Percentiles rank a stretch among this genome's conserved stretches.
Conservation (phyloP, 2,797 vertebrate genomes). For the Falco columbarius region DNA sequence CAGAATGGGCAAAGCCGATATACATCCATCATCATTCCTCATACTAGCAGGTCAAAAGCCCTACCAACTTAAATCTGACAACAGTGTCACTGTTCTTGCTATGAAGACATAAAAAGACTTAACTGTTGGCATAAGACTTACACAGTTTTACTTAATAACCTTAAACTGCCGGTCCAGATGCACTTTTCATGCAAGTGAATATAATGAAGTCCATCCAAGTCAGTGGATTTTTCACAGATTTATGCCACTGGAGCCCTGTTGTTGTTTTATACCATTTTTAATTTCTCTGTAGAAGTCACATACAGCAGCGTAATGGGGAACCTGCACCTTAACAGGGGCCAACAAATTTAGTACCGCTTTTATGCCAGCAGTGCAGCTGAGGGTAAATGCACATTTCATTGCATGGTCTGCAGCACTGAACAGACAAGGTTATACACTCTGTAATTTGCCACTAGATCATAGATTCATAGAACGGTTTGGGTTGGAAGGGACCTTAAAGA, state of each 20-base stretch:
- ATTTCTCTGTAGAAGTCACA: background rate
- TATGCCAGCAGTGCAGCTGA: background rate
- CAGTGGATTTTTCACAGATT: background rate
- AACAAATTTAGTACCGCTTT: background rate
- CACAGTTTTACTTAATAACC: background rate
- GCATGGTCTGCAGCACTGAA: background rate
- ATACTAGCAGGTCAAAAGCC: background rate
- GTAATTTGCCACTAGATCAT: background rate
- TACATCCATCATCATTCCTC: background rate
- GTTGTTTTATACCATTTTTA: background rate
- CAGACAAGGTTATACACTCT: background rate
- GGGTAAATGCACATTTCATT: background rate
- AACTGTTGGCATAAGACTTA: background rate
- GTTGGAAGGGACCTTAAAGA: no score
- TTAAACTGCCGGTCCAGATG: background rate
- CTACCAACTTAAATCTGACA: background rate
- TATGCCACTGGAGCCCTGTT: background rate
- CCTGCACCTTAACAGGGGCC: background rate
- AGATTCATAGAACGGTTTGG: no score
- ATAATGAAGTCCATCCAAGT: background rate
- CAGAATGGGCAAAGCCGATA: background rate
- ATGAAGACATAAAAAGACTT: background rate
- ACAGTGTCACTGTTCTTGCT: background rate
- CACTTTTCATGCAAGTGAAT: background rate
- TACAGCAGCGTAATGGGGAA: fast-evolving